These are phyloP conservation scores for Polydrusus pterygomalis DNA, from an alignment of 2,888 invertebrate species.

Conservation along the genomic window DNA sequence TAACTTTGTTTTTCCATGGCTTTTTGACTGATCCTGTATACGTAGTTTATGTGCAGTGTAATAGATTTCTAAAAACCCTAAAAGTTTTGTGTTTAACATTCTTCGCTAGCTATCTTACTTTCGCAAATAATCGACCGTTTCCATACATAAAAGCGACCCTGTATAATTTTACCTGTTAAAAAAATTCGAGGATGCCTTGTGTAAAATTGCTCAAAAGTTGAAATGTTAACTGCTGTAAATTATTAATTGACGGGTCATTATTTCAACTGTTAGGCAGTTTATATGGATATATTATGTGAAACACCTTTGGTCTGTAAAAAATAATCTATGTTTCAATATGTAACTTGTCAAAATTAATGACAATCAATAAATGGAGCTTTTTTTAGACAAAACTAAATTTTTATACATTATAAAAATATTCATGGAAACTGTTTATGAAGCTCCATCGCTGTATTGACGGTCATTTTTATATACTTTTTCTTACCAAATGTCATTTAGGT, in stretches of 20 bases:
- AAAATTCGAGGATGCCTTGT: not conserved
- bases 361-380: not conserved
- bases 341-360: constrained; percentile 20
- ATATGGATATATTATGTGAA: constrained; percentile 17
- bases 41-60: no score
- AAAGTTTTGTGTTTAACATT: no score
- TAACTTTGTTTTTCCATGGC: no score
- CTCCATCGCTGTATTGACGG: not conserved
- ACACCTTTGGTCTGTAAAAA: constrained; percentile 27
- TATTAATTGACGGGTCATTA: not conserved
- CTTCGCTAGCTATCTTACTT: no score
- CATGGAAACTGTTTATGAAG: not conserved
- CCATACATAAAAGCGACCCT: no score
- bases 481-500: constrained; percentile 41
- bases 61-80: no score
- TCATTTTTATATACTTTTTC: constrained; percentile 10
- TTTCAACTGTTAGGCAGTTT: constrained; percentile 5
- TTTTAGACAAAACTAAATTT: not conserved
- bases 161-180: not conserved
- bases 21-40: no score
- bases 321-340: constrained; percentile 27
- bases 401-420: not conserved
- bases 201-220: not conserved
- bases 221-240: not conserved
- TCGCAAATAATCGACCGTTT: no score